Evolutionary conservation across 1,140 invertebrate genomes (phyloP).

Genomic region (Drosophila serrata): DNA sequence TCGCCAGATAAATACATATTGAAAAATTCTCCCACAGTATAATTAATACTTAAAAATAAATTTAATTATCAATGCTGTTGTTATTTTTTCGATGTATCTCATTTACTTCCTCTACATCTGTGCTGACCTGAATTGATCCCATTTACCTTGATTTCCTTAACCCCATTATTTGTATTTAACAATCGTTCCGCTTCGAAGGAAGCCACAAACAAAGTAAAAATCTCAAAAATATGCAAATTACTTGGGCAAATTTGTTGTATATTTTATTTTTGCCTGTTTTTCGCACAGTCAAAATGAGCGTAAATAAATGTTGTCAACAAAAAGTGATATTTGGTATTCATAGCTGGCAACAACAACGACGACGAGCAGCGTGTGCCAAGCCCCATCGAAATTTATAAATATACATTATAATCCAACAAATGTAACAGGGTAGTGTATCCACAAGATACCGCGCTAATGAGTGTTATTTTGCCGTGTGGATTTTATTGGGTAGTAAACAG

Average conservation of each 20-base stretch:
- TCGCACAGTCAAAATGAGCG: conserved; percentile 13
- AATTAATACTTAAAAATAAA: too few species aligned
- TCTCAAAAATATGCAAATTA: conserved; percentile 51
- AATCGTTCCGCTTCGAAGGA: conserved; percentile 12
- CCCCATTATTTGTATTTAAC: conserved; percentile 32
- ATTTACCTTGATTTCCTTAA: conserved; percentile 43
- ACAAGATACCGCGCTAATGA: conserved; percentile 38
- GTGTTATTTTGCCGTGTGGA: conserved; percentile 29
- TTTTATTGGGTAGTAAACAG: conserved; percentile 55
- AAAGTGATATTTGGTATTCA: conserved; percentile 51
- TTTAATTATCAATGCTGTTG: too few species aligned
- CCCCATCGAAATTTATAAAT: conserved; percentile 10
- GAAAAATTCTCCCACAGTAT: not conserved
- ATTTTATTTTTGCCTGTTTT: not conserved
- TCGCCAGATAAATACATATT: not conserved
- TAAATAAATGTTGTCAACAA: conserved; percentile 46
- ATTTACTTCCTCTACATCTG: not conserved
- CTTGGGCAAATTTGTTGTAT: conserved; percentile 27
- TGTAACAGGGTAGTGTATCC: conserved; percentile 15
- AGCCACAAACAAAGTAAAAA: conserved; percentile 14
- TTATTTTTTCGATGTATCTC: not conserved
- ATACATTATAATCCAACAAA: conserved; percentile 6
- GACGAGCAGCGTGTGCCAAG: conserved; percentile 26
- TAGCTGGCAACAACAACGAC: conserved; percentile 1
- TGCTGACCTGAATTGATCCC: conserved; percentile 35